A percentile compares a stretch with the other conserved stretches of the same genome.
Conservation (phyloP, 2,113 vertebrate genomes). For the Aepyceros melampus region DNA sequence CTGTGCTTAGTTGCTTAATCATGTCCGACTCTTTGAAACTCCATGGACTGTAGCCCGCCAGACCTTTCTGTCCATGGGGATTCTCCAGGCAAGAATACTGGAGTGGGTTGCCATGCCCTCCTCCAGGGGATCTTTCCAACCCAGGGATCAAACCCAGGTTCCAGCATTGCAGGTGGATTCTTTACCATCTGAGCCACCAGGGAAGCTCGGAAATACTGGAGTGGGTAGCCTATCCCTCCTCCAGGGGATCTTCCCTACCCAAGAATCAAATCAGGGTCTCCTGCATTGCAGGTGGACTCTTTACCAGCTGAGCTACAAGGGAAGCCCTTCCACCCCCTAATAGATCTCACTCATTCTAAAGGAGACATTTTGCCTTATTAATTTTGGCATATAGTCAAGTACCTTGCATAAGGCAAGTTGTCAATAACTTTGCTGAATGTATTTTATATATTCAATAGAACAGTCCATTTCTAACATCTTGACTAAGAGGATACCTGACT, state of each 20-base stretch:
- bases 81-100: not conserved
- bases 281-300: not conserved
- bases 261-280: not conserved
- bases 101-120: not conserved
- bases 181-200: not conserved
- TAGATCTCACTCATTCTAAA: not conserved
- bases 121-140: not conserved
- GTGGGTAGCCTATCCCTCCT: not conserved
- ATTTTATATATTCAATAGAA: not conserved
- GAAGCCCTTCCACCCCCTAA: not conserved
- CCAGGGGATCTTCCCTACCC: not conserved
- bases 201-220: not conserved
- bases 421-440: not conserved
- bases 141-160: not conserved
- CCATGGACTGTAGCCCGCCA: not conserved
- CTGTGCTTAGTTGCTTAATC: not conserved
- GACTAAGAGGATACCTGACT: not conserved
- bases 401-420: not conserved
- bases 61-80: not conserved
- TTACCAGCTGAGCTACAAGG: not conserved
- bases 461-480: not conserved
- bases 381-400: not conserved
- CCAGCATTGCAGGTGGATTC: not conserved
- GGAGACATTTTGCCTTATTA: not conserved
- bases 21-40: not conserved